A percentile compares a stretch with the other conserved stretches of the same genome.
Evolutionary conservation across 2,888 invertebrate genomes (phyloP).

Genomic region (Lobophora halterata): DNA sequence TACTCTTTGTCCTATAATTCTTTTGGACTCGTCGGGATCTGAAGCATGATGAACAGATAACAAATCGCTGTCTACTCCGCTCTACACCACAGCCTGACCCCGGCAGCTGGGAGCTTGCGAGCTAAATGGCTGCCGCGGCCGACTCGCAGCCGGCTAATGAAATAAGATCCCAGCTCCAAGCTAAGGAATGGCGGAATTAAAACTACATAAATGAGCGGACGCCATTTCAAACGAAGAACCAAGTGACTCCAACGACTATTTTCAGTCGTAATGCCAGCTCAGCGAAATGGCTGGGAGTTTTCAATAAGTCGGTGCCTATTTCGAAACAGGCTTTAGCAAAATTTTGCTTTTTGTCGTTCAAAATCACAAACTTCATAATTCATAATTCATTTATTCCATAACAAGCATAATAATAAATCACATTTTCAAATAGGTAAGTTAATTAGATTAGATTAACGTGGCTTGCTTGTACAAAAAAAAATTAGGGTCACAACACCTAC

Average conservation of each 20-base stretch:
- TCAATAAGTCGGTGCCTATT: slow-evolving; percentile 4
- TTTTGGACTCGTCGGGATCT: too few species aligned
- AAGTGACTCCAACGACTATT: slow-evolving; percentile 28
- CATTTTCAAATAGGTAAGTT: too few species aligned
- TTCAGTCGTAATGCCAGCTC: slow-evolving; percentile 19
- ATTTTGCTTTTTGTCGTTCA: too few species aligned
- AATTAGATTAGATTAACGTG: too few species aligned
- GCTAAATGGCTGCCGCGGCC: slow-evolving; percentile 68
- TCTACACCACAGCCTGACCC: slow-evolving; percentile 22
- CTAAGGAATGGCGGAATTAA: slow-evolving; percentile 80
- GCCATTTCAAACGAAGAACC: slow-evolving; percentile 59
- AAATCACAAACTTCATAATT: too few species aligned
- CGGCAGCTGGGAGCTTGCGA: slow-evolving; percentile 54
- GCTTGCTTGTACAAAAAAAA: too few species aligned
- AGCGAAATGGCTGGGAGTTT: slow-evolving; percentile 7
- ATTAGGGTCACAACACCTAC: too few species aligned
- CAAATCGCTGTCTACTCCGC: slow-evolving; percentile 11
- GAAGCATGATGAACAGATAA: slow-evolving; percentile 2
- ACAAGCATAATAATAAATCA: too few species aligned
- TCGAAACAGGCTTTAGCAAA: too few species aligned
- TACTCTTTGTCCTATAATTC: too few species aligned
- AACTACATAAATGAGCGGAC: slow-evolving; percentile 76
- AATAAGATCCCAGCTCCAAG: slow-evolving; percentile 72
- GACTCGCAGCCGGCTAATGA: slow-evolving; percentile 74
- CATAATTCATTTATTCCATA: too few species aligned